phyloP scores from a whole-genome alignment of 2,797 vertebrate genomes.

The Cichlasoma orientale region DNA sequence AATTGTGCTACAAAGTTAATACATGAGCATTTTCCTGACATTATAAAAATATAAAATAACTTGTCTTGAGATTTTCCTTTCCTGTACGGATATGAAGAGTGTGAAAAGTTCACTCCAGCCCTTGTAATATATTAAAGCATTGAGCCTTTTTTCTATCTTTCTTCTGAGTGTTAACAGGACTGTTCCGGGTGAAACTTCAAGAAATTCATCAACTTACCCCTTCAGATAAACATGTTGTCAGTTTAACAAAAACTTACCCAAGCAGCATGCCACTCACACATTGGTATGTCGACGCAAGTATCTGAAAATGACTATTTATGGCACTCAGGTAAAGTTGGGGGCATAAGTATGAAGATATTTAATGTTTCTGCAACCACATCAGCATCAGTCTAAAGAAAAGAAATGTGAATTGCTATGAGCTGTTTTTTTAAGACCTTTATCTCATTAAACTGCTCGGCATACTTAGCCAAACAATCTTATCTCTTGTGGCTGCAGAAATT shows the following conservation, averaged over 20 bases:
- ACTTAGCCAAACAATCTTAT: not conserved
- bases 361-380: not conserved
- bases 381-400: not conserved
- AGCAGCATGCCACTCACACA: not conserved
- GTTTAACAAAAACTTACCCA: not conserved
- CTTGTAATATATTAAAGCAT: slow-evolving; percentile 19
- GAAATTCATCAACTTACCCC: slow-evolving; percentile 50
- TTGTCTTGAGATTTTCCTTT: not conserved
- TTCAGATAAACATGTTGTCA: slow-evolving; percentile 35
- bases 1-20: not conserved
- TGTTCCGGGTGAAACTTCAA: slow-evolving; percentile 27
- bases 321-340: not conserved
- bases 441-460: not conserved
- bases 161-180: slow-evolving; percentile 63
- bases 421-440: not conserved
- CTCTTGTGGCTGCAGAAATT: not conserved
- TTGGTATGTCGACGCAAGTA: not conserved
- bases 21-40: not conserved
- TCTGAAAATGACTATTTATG: not conserved
- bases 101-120: not conserved
- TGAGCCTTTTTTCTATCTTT: slow-evolving; percentile 51
- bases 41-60: not conserved
- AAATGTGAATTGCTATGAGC: not conserved
- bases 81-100: not conserved
- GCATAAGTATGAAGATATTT: not conserved